Percentiles rank a stretch among this genome's conserved stretches.
Evolutionary conservation across 2,888 invertebrate species (phyloP).

Genomic region (Poecilus cupreus): DNA sequence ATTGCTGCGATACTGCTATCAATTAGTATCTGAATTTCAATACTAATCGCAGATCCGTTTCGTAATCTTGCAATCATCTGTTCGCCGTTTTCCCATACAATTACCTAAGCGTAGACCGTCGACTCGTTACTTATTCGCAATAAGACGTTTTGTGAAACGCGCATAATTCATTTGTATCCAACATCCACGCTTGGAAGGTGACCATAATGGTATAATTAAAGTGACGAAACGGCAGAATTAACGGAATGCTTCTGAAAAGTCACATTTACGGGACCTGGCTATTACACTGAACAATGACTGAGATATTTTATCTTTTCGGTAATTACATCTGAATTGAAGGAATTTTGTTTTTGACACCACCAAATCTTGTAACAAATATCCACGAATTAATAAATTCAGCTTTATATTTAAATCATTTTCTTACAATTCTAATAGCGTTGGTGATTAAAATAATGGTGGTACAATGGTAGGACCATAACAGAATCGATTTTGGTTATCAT

Average conservation of each 20-base stretch:
- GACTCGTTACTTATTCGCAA: not conserved
- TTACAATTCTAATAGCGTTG: too few relatives aligned
- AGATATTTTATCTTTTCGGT: conserved; percentile 39
- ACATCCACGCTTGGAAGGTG: conserved; percentile 47
- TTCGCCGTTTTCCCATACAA: not conserved
- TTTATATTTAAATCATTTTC: not conserved
- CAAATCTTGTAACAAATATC: conserved; percentile 22
- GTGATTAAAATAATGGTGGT: too few relatives aligned
- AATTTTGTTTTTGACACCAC: conserved; percentile 1
- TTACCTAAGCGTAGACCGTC: not conserved
- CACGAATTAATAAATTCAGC: not conserved
- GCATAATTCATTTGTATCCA: conserved; percentile 40
- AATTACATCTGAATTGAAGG: not conserved
- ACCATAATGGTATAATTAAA: conserved; percentile 45
- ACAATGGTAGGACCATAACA: not conserved
- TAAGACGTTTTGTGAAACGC: not conserved
- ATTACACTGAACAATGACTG: conserved; percentile 16
- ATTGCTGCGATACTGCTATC: not conserved
- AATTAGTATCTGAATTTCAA: not conserved
- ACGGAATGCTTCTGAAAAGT: conserved; percentile 9
- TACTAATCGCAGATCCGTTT: not conserved
- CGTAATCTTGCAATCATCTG: not conserved
- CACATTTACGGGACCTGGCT: not conserved
- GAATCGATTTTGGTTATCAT: not conserved
- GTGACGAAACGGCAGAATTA: conserved; percentile 42